Evolutionary conservation across 2,113 vertebrate genomes (phyloP), one percentile per base, ranked within the genome.

Genomic region (Vidua chalybeata): DNA sequence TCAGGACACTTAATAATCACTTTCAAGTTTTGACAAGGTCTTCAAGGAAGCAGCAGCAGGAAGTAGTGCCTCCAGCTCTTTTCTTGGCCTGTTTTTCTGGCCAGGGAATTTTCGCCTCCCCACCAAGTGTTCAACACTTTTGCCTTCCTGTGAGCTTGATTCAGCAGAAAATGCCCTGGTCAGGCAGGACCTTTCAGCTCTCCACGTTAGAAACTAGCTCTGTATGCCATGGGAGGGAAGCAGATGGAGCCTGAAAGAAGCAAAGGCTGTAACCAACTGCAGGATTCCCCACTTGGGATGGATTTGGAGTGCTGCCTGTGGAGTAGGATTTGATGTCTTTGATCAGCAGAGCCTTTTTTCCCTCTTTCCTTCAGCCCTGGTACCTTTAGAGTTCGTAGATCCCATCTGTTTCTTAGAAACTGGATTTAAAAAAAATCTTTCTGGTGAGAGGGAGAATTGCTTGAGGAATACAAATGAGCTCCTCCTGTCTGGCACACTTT

Each of bases 391-490:
- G 30, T 55, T 93, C 33, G 1, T 0, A 80, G 59, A 56, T 51
- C 64, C 91, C 76, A 63, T 90, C 84, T 81, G 64, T 51, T 93
- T 49, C 71, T 69, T 85, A 62, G 67, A 76, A 61, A 68, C 41
- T 16, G 45, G 41, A 13, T 39, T 49, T 76, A 33, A 41, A 41
- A 41, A 41, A 41, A 72, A 62, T 93, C 75, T 76, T 80, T 54
- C 75, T 95, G 62, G 31, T 71, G 71, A 83, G 75, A 88, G 51
- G 59, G 24, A 87, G 88, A 71, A 54, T 27, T 45, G 89, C 39
- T 85, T 37, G 16, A 87, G 87, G 94, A 94, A 96, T 91, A 94
- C 91, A 28, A 64, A 96, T 89, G 27, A 93, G 86, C 80, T 89
- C 12, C 80, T 94, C 33, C 86, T 75, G 86, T 87, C 91, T 89